These are phyloP conservation scores for Drosophila sechellia DNA, from an alignment of 1,140 invertebrate genomes.

Conservation along the genomic window DNA sequence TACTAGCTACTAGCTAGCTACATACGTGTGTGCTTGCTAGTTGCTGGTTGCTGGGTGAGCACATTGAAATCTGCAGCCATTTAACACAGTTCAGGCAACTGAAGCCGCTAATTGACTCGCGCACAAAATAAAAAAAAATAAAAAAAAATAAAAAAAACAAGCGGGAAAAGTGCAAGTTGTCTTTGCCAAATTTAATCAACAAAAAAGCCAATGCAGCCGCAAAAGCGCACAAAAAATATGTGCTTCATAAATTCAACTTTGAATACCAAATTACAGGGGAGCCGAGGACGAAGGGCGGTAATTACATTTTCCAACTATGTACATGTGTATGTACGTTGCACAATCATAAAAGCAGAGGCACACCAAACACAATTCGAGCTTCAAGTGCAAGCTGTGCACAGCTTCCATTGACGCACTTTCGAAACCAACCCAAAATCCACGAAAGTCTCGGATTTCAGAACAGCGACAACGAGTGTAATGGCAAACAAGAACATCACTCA, in stretches of 20 bases:
- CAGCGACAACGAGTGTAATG: slow-evolving; percentile 6
- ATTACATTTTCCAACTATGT: slow-evolving; percentile 23
- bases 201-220: slow-evolving; percentile 40
- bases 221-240: slow-evolving; percentile 21
- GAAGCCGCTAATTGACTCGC: slow-evolving; percentile 74
- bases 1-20: not conserved
- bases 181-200: slow-evolving; percentile 66
- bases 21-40: slow-evolving; percentile 1
- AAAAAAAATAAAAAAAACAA: not conserved
- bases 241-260: slow-evolving; percentile 46
- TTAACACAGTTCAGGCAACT: slow-evolving; percentile 63
- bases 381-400: slow-evolving; percentile 50
- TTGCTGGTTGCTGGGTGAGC: slow-evolving; percentile 4
- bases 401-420: slow-evolving; percentile 65
- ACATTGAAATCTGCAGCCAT: slow-evolving; percentile 61
- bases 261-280: slow-evolving; percentile 47
- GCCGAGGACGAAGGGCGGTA: not conserved
- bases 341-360: slow-evolving; percentile 60
- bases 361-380: slow-evolving; percentile 34
- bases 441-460: slow-evolving; percentile 56
- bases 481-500: slow-evolving; percentile 2
- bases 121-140: not conserved
- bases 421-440: slow-evolving; percentile 26
- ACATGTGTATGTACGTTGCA: slow-evolving; percentile 7
- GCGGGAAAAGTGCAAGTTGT: slow-evolving; percentile 22